phyloP scores from a whole-genome alignment of 2,797 vertebrate genomes.

The Gadopsis marmoratus region DNA sequence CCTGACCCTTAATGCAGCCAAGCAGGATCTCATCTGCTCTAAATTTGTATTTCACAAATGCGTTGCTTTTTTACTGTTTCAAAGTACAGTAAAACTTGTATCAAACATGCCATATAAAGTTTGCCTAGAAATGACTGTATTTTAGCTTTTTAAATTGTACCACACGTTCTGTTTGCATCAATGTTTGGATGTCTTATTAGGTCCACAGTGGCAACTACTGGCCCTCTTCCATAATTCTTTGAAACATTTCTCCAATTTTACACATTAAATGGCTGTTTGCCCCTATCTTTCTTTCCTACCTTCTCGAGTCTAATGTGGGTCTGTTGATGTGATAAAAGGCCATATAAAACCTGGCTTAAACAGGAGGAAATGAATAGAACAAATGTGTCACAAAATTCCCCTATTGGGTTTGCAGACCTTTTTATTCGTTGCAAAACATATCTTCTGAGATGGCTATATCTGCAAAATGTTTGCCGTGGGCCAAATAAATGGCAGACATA shows the following conservation, averaged over 20 bases:
- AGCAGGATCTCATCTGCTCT: background rate
- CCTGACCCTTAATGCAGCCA: background rate
- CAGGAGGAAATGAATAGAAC: constrained; percentile 7
- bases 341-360: constrained; percentile 9
- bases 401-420: constrained; percentile 41
- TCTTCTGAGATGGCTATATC: constrained; percentile 49
- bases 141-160: background rate
- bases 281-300: background rate
- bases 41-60: background rate
- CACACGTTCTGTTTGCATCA: background rate
- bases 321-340: constrained; percentile 24
- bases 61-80: background rate
- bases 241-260: background rate
- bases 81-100: background rate
- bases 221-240: background rate
- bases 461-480: constrained; percentile 50
- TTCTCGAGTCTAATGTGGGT: constrained; percentile 13
- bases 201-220: background rate
- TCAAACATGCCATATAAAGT: constrained; percentile 1
- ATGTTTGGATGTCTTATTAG: background rate
- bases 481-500: constrained; percentile 61
- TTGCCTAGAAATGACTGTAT: background rate
- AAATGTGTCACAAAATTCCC: constrained; percentile 31
- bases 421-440: constrained; percentile 43
- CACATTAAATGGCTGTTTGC: background rate